A percentile compares a stretch with the other conserved stretches of the same genome.
These are phyloP conservation scores for Plagiodera versicolora DNA, from an alignment of 2,888 invertebrate species.

Conservation along the genomic window DNA sequence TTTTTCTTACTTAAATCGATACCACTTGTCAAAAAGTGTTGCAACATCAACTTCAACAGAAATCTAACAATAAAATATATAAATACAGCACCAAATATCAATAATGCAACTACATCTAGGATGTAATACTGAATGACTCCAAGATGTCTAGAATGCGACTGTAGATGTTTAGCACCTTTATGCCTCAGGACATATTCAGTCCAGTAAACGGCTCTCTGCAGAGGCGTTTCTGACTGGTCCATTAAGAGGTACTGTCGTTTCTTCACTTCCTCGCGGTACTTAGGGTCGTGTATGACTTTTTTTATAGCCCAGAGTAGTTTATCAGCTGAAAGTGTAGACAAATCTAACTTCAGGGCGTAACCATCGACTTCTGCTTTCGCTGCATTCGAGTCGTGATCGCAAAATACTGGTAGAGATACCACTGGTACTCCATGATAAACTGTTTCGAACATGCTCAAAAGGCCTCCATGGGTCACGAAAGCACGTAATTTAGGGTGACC, in stretches of 20 bases:
- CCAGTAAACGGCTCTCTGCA: conserved; percentile 81
- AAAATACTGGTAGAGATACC: conserved; percentile 58
- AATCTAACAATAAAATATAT: conserved; percentile 51
- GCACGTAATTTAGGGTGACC: conserved; percentile 59
- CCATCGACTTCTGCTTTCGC: conserved; percentile 49
- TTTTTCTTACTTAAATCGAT: conserved; percentile 43
- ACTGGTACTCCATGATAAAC: conserved; percentile 57
- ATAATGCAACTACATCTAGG: conserved; percentile 61
- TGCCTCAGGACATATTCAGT: conserved; percentile 84
- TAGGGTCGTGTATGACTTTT: conserved; percentile 71
- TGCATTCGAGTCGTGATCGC: conserved; percentile 58
- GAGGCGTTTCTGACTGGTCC: conserved; percentile 75
- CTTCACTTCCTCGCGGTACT: conserved; percentile 69
- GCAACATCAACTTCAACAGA: conserved; percentile 54
- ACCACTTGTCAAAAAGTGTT: conserved; percentile 52
- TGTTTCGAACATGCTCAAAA: conserved; percentile 61
- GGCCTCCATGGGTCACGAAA: conserved; percentile 64
- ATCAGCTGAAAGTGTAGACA: conserved; percentile 69
- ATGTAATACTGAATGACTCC: conserved; percentile 69
- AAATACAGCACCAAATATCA: conserved; percentile 48
- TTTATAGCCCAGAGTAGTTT: conserved; percentile 68
- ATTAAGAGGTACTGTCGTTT: conserved; percentile 67
- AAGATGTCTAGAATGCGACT: conserved; percentile 73
- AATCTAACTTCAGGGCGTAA: conserved; percentile 61
- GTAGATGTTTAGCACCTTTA: conserved; percentile 77